Percentiles rank a stretch among this genome's conserved stretches.
Conservation (phyloP, 2,797 vertebrate genomes). For the Takifugu rubripes region DNA sequence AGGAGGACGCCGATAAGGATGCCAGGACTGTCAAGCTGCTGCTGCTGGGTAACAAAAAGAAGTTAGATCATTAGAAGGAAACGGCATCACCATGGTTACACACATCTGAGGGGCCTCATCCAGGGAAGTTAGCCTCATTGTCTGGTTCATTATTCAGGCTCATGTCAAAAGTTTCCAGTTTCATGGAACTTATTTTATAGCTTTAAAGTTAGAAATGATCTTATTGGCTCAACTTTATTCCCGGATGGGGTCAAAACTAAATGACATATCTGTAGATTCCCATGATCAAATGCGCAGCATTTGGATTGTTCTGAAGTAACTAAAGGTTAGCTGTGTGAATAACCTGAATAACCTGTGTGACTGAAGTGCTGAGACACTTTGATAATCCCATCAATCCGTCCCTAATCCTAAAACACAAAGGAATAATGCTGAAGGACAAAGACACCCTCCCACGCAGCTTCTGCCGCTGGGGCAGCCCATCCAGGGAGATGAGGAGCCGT, state of each 20-base stretch:
- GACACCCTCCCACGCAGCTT: conserved; percentile 8
- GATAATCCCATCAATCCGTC: conserved; percentile 57
- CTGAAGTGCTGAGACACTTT: conserved; percentile 43
- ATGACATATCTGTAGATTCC: not conserved
- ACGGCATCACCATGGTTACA: conserved; percentile 4
- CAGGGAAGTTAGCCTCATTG: not conserved
- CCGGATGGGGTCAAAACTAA: not conserved
- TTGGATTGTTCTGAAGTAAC: not conserved
- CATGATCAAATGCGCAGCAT: not conserved
- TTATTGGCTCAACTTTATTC: not conserved
- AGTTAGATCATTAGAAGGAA: conserved; percentile 12
- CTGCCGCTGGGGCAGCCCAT: not conserved
- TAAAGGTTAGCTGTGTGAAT: conserved; percentile 16
- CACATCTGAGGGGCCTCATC: conserved; percentile 7
- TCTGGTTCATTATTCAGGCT: not conserved
- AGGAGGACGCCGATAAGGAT: conserved; percentile 93
- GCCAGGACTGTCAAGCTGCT: conserved; percentile 97
- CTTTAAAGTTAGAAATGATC: not conserved
- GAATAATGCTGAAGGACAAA: conserved; percentile 50
- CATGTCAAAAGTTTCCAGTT: not conserved
- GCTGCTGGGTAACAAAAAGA: conserved; percentile 85
- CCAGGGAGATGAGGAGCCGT: too few relatives aligned
- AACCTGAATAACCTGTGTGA: conserved; percentile 39
- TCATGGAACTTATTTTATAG: not conserved
- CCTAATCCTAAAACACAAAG: conserved; percentile 66